phyloP scores from a whole-genome alignment of 2,888 invertebrate genomes.

The Nebria brevicollis region DNA sequence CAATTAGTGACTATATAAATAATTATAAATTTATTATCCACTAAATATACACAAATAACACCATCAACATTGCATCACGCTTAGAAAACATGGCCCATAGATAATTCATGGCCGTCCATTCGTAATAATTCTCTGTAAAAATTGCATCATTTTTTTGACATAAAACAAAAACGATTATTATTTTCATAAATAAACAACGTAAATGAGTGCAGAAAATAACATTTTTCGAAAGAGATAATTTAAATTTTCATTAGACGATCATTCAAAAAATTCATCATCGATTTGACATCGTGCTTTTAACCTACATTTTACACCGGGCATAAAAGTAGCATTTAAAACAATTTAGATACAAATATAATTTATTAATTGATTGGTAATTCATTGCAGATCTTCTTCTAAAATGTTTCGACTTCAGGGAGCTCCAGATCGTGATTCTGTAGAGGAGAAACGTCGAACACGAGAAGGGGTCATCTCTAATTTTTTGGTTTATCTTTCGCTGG shows the following conservation, averaged over 20 bases:
- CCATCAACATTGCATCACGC: not conserved
- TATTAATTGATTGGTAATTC: not conserved
- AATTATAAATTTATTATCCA: not conserved
- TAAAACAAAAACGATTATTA: not conserved
- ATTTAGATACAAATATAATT: not conserved
- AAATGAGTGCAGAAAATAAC: not conserved
- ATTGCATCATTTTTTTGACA: not conserved
- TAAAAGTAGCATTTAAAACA: not conserved
- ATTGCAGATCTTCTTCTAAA: not conserved
- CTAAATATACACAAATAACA: not conserved
- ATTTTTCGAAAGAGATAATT: not conserved
- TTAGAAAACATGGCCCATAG: not conserved
- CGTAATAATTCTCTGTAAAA: not conserved
- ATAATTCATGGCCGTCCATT: not conserved
- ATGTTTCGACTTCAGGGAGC: constrained; percentile 54
- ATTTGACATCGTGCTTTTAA: not conserved
- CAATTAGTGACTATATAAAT: not conserved
- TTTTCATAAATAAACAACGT: not conserved
- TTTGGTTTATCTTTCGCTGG: constrained; percentile 52
- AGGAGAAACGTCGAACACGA: constrained; percentile 52
- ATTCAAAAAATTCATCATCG: not conserved
- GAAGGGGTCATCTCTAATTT: constrained; percentile 54
- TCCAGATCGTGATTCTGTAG: constrained; percentile 52
- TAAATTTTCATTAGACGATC: not conserved
- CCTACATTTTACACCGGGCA: not conserved